Conservation (phyloP, 1,140 invertebrate species). For the Galleria mellonella region DNA sequence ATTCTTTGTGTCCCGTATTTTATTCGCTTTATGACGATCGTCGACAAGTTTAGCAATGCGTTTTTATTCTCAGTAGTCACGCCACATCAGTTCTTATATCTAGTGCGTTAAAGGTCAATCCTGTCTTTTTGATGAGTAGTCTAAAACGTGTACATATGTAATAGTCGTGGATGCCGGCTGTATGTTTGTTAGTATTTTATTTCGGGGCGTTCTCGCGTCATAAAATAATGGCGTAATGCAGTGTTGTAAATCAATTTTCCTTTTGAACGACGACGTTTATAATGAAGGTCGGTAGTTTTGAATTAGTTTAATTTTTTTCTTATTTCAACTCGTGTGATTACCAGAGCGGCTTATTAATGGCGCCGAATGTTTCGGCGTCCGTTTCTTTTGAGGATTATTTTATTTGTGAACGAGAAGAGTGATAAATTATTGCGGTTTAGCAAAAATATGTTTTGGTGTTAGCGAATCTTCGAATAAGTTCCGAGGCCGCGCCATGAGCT, state of each 20-base stretch:
- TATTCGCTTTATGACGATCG: slow-evolving; percentile 70
- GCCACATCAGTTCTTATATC: slow-evolving; percentile 23
- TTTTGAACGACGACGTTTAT: slow-evolving; percentile 61
- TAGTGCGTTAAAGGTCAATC: slow-evolving; percentile 1
- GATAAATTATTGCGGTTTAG: too few relatives aligned
- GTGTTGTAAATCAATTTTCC: slow-evolving; percentile 66
- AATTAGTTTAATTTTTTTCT: slow-evolving; percentile 49
- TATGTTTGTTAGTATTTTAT: slow-evolving; percentile 73
- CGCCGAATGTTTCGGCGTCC: slow-evolving; percentile 1
- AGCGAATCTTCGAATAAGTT: too few relatives aligned
- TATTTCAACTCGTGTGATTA: slow-evolving; percentile 29
- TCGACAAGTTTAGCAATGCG: slow-evolving; percentile 22
- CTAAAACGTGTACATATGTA: slow-evolving; percentile 33
- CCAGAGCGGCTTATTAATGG: slow-evolving; percentile 29
- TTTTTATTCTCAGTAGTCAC: background rate
- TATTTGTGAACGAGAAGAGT: too few relatives aligned
- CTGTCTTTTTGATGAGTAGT: slow-evolving; percentile 3
- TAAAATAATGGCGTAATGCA: slow-evolving; percentile 71
- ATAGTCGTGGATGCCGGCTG: slow-evolving; percentile 69
- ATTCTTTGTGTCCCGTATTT: slow-evolving; percentile 73
- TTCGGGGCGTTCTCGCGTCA: slow-evolving; percentile 67
- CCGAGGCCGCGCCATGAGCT: too few relatives aligned
- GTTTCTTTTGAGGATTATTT: background rate
- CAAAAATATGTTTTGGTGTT: too few relatives aligned
- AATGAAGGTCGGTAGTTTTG: slow-evolving; percentile 58